Percentiles rank a stretch among this genome's conserved stretches.
These are phyloP conservation scores for Buathra laborator DNA, from an alignment of 2,888 invertebrate species.

Conservation along the genomic window DNA sequence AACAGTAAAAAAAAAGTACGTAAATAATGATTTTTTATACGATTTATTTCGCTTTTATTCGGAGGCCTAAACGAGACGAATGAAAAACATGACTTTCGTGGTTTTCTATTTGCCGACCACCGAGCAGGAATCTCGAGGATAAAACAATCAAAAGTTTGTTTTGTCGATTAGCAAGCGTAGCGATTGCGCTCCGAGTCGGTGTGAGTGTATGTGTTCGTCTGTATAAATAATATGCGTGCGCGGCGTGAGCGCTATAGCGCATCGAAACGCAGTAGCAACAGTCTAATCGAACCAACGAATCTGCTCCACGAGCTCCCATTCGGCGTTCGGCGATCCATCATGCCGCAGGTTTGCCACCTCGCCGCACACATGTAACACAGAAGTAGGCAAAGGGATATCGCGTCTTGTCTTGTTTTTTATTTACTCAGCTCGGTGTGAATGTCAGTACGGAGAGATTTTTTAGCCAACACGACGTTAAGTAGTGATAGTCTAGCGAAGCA, in stretches of 20 bases:
- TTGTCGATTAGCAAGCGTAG: too few relatives aligned
- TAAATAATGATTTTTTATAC: too few relatives aligned
- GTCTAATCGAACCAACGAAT: not conserved
- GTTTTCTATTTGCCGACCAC: too few relatives aligned
- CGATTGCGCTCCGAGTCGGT: too few relatives aligned
- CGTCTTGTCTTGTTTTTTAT: constrained; percentile 23
- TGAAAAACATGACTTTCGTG: too few relatives aligned
- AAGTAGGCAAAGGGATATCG: constrained; percentile 1
- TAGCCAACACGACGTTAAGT: not conserved
- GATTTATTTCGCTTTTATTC: too few relatives aligned
- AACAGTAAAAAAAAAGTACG: too few relatives aligned
- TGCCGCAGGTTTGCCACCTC: not conserved
- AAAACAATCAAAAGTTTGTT: too few relatives aligned
- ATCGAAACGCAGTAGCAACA: constrained; percentile 5
- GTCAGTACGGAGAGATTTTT: constrained; percentile 5
- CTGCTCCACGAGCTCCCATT: not conserved
- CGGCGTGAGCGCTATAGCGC: not conserved
- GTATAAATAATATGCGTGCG: too few relatives aligned
- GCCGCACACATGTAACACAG: constrained; percentile 2
- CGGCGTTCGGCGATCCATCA: constrained; percentile 9
- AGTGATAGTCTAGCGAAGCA: not conserved
- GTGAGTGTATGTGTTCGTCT: too few relatives aligned
- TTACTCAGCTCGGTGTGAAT: constrained; percentile 34
- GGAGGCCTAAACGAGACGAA: too few relatives aligned
- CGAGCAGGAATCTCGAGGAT: too few relatives aligned